Evolutionary conservation across 2,797 vertebrate species (phyloP), one percentile per base, ranked within the genome.

Genomic region (Hybognathus amarus): DNA sequence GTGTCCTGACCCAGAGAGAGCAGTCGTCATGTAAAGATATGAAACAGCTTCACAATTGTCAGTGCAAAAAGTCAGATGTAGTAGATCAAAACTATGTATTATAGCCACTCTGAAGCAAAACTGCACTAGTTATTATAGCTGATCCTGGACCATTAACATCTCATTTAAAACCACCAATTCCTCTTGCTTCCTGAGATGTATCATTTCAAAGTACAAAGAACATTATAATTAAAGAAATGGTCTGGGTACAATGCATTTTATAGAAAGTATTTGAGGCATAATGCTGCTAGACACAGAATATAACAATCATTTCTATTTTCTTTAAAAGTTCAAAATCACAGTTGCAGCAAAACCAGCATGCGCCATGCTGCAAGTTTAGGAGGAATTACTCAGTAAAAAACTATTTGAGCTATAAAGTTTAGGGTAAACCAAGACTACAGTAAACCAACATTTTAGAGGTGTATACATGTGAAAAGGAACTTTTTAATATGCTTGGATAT

Each of bases 201-300:
- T 22, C 22, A 73, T 52, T 70, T 73, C 27, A 54, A 36, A 54
- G 6, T 54, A 38, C 50, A 56, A 56, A 75, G 12, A 75, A 73
- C 17, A 73, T 22, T 12, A 33, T 52, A 52, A 52, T 33, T 27
- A 63, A 63, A 63, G 61, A 3, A 71, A 47, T 27, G 9, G 15
- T 13, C 70, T 33, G 10, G 18, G 27, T 33, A 73, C 10, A 52
- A 52, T 52, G 33, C 18, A 0, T 27, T 45, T 70, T 47, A 63
- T 30, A 70, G 42, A 27, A 7, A 27, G 9, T 5, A 27, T 27
- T 33, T 20, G 45, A 71, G 24, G 45, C 24, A 30, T 30, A 33
- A 30, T 50, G 50, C 52, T 36, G 18, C 50, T 15, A 74, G 50
- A 54, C 52, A 54, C 18, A n/a, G 3, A 36, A 36, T 15, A 74